Base-by-base conservation (phyloP, 1,140 invertebrate species). In the Melitaea cinxia region DNA sequence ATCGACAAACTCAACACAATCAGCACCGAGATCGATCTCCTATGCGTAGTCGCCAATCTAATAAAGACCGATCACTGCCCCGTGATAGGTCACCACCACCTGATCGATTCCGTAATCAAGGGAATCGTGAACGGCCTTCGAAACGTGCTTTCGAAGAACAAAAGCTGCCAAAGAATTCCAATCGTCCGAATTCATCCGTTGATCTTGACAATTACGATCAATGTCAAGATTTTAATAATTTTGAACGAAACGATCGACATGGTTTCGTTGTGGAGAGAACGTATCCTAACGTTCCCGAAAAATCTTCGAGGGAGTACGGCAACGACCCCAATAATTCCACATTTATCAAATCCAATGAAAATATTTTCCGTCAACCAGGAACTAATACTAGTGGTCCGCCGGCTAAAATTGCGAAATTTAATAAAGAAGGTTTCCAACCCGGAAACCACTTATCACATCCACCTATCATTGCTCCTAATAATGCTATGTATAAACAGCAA, bases 301-400 rank as follows among this genome's bases (percentile, higher is more conserved):
- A 23, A 55, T 0, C 23, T 4, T 15, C 30, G 12, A 49, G 0
- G 15, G 52, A 47, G 7, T 65, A 30, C 21, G 42, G 62, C 30
- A 65, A 37, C 23, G 17, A 59, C 23, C 49, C 55, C 6, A 30
- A 54, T n/a, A 59, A 65, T 54, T 65, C 56, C 23, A 54, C 56
- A 7, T 65, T 65, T 42, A 52, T 35, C 5, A 52, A 45, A 17
- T 35, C 56, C 3, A 65, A 65, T 19, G 5, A 12, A 10, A 59
- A 59, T 23, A 54, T 24, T 21, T 65, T 54, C 14, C 30, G 14
- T 15, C 26, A 56, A 12, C 30, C 33, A 17, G 45, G 26, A 14
- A 5, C 19, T 4, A 35, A 19, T 12, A 14, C 21, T 12, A 10
- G n/a, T 21, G 45, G 9, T n/a, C 45, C 47, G 1, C 45, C 55